Conservation (phyloP, 2,888 invertebrate genomes). For the Eremobia ochroleuca region DNA sequence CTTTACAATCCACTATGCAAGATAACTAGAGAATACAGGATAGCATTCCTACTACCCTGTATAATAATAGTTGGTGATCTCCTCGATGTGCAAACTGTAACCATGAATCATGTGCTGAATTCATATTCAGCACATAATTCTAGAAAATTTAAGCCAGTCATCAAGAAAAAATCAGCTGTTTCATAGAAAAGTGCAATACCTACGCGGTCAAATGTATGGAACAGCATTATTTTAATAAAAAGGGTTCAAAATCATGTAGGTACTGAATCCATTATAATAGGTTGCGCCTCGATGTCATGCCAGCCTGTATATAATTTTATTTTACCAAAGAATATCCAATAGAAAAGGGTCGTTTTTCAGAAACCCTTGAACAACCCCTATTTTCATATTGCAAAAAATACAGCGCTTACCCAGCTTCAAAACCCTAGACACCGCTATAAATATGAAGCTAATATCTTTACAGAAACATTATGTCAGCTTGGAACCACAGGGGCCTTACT, state of each 20-base stretch:
- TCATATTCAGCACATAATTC: not conserved
- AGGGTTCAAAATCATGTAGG: not conserved
- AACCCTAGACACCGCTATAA: conserved; percentile 53
- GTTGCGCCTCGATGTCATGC: not conserved
- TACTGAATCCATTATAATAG: not conserved
- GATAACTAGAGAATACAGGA: not conserved
- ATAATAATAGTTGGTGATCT: too few relatives aligned
- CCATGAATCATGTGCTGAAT: too few relatives aligned
- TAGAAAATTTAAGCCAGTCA: not conserved
- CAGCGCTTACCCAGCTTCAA: conserved; percentile 22
- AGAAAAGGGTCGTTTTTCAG: conserved; percentile 7
- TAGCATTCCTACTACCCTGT: too few relatives aligned
- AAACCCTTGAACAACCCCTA: conserved; percentile 26
- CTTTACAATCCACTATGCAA: conserved; percentile 33
- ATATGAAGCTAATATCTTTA: conserved; percentile 56
- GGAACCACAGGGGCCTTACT: conserved; percentile 34
- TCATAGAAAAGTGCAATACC: not conserved
- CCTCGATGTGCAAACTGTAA: not conserved
- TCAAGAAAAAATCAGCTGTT: not conserved
- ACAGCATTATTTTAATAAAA: not conserved
- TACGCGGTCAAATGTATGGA: too few relatives aligned
- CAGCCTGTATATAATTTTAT: not conserved
- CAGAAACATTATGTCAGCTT: conserved; percentile 51
- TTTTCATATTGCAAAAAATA: conserved; percentile 49
- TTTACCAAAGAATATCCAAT: conserved; percentile 11